Conservation (phyloP, 2,113 vertebrate species). For the Erythrocercus mccallii region DNA sequence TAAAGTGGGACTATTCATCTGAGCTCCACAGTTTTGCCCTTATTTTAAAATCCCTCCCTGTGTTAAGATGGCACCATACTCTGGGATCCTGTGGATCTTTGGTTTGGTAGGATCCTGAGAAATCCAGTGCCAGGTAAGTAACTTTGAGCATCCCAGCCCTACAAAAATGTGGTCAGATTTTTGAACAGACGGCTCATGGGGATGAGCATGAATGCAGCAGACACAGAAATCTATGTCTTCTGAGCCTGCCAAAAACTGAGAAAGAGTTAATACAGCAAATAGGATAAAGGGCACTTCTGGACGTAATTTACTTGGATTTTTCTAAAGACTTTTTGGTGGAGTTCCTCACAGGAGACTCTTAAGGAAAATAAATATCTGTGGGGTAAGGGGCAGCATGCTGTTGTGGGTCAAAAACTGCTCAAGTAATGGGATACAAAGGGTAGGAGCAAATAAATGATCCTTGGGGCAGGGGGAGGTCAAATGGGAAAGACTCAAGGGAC, state of each 20-base stretch:
- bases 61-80: not conserved
- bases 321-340: constrained; percentile 41
- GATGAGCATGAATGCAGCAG: not conserved
- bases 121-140: not conserved
- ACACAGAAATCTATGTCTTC: not conserved
- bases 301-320: constrained; percentile 48
- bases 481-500: not conserved
- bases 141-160: not conserved
- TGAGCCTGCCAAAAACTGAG: not conserved
- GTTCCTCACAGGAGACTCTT: constrained; percentile 36
- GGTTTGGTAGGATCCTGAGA: not conserved
- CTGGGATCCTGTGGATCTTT: not conserved
- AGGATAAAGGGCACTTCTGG: constrained; percentile 32
- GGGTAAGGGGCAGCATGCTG: constrained; percentile 57
- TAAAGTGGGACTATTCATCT: not conserved
- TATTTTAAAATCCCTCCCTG: not conserved
- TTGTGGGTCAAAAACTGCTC: constrained; percentile 50
- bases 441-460: constrained; percentile 10
- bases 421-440: not conserved
- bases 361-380: constrained; percentile 49
- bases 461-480: constrained; percentile 20
- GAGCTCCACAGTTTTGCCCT: not conserved
- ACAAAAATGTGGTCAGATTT: not conserved
- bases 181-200: not conserved
- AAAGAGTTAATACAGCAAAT: constrained; percentile 52